phyloP scores from a whole-genome alignment of 1,140 invertebrate genomes.

The Muscidifurax raptorellus region DNA sequence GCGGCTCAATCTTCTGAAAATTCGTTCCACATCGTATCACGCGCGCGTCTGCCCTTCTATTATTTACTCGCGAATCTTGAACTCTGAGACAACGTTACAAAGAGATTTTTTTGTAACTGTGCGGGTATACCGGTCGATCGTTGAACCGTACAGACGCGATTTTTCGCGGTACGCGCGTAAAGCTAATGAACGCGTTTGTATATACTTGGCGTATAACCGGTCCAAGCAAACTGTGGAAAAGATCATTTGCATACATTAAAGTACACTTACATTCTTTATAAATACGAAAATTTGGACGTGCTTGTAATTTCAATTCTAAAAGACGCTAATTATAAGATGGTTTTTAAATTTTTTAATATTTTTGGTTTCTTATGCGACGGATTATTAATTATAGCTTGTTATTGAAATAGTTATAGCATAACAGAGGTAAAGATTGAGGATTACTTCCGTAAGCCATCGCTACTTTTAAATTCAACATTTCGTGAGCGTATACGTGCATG shows the following conservation, averaged over 20 bases:
- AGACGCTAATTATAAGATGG: too few species aligned
- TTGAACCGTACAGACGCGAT: slow-evolving; percentile 35
- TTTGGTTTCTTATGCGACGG: too few species aligned
- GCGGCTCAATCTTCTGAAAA: slow-evolving; percentile 60
- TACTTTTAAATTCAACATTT: too few species aligned
- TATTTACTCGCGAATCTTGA: background rate
- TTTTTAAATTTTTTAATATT: too few species aligned
- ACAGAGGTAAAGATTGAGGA: background rate
- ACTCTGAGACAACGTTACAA: background rate
- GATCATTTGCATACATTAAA: background rate
- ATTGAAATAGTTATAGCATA: background rate
- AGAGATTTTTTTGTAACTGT: background rate
- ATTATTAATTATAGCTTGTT: background rate
- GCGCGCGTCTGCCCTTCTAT: background rate
- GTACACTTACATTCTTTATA: too few species aligned
- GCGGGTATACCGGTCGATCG: slow-evolving; percentile 49
- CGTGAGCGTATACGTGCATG: background rate
- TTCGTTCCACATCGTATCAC: slow-evolving; percentile 67
- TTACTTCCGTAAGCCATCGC: too few species aligned
- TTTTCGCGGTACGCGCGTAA: background rate
- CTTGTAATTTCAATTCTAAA: too few species aligned
- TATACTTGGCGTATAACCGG: background rate
- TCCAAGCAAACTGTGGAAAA: background rate
- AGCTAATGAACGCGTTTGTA: background rate
- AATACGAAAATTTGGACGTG: too few species aligned